Evolutionary conservation across 2,797 vertebrate species (phyloP), one percentile per base, ranked within the genome.

Genomic region (Aldrovandia affinis): DNA sequence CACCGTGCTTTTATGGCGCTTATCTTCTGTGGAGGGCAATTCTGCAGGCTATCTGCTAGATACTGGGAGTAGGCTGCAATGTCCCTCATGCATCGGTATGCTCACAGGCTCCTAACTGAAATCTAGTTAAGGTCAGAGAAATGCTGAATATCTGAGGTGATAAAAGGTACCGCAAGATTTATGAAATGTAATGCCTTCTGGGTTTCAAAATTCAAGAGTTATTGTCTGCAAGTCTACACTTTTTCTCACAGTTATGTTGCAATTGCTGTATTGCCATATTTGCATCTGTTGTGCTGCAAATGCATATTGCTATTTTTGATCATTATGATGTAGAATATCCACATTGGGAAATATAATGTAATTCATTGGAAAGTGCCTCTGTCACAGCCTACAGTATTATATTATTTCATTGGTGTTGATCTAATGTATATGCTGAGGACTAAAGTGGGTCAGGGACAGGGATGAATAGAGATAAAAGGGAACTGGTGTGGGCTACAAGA

Each of bases 381-480:
- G 50, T 80, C 47, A 55, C 52, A 18, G 30, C 78, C 25, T 54
- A 4, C 47, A 3, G 52, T 80, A 54, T 80, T 54, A 36, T 54
- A n/a, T 55, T 18, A 57, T 80, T 54, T 80, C 30, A 80, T 30
- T 54, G 47, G 47, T 80, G 78, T 54, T 80, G 78, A 57, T 80
- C 78, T 55, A 80, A 55, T 80, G 47, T 54, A 80, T 30, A 68
- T 81, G 65, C 20, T n/a, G 47, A 28, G n/a, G n/a, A 28, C 33
- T 59, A 85, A 73, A 73, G 63, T 75, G 63, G 61, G 78, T 28
- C 86, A 86, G 87, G 87, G 89, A 86, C 78, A 89, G 91, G 92
- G 89, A 94, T 91, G 90, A 90, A 91, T 90, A 86, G 85, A 95
- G 93, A 95, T 95, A 91, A 95, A 95, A 96, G 93, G 85, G 90